phyloP scores from a whole-genome alignment of 2,797 vertebrate genomes.

The Xenentodon cancila region DNA sequence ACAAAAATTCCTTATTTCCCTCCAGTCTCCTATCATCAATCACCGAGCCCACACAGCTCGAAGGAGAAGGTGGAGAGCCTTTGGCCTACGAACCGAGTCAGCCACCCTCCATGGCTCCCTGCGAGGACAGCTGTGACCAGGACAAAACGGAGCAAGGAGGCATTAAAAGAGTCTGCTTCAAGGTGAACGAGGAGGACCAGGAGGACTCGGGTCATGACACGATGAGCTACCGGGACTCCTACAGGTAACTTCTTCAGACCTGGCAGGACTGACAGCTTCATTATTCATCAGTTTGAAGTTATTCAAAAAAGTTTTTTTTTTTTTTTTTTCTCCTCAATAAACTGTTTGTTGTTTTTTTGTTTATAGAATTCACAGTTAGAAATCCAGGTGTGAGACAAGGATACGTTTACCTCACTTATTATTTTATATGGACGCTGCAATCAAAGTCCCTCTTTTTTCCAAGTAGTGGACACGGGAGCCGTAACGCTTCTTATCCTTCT shows the following conservation, averaged over 20 bases:
- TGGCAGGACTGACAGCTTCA: too few relatives aligned
- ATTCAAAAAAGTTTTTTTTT: too few relatives aligned
- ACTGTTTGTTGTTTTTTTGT: too few relatives aligned
- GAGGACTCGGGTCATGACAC: conserved; percentile 99
- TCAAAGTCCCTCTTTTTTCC: conserved; percentile 29
- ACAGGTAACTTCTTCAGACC: conserved; percentile 86
- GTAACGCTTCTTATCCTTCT: conserved; percentile 37
- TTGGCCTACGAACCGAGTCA: conserved; percentile 81
- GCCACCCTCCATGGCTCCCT: conserved; percentile 80
- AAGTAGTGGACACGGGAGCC: conserved; percentile 2
- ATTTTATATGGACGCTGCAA: too few relatives aligned
- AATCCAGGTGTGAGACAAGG: too few relatives aligned
- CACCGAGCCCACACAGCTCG: conserved; percentile 90
- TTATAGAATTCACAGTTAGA: too few relatives aligned
- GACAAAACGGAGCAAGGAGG: conserved; percentile 90
- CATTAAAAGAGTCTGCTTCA: conserved; percentile 96
- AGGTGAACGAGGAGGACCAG: conserved; percentile 97
- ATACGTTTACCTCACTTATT: too few relatives aligned
- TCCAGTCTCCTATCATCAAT: conserved; percentile 85
- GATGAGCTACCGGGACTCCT: conserved; percentile 98
- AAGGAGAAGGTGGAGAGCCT: conserved; percentile 79
- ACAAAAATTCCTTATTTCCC: background rate
- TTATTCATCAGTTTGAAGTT: too few relatives aligned
- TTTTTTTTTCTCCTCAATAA: too few relatives aligned
- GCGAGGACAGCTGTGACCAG: conserved; percentile 86